Conservation (phyloP, 2,797 vertebrate genomes). For the Lepus oiostolus region DNA sequence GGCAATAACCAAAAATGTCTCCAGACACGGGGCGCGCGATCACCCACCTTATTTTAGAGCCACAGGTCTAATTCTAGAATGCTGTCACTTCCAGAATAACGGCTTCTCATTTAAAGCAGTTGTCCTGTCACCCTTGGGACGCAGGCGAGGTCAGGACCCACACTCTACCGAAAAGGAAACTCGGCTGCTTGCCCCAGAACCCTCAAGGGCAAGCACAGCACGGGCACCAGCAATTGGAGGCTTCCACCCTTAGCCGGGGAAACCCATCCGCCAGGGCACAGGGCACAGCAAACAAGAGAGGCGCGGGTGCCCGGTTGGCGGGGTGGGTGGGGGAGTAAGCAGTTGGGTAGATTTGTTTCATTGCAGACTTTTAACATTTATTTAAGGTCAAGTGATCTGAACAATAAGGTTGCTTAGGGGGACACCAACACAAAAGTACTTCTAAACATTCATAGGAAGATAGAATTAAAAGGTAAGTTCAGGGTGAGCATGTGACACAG, state of each 20-base stretch:
- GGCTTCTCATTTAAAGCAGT: background rate
- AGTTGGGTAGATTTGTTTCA: background rate
- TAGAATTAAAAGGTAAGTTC: too few relatives aligned
- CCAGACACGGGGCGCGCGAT: background rate
- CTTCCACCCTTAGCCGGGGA: too few relatives aligned
- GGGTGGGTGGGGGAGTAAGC: background rate
- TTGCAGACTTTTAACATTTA: background rate
- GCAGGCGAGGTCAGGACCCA: background rate
- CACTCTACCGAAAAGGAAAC: background rate
- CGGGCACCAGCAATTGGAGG: rapidly evolving
- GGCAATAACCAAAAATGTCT: background rate
- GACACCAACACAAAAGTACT: background rate
- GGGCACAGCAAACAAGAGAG: too few relatives aligned
- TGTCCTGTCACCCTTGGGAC: background rate
- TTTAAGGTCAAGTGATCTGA: background rate
- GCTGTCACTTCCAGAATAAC: background rate
- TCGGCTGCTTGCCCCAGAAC: background rate
- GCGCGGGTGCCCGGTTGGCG: too few relatives aligned
- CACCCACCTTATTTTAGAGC: background rate
- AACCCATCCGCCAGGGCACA: rapidly evolving
- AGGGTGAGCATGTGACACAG: too few relatives aligned
- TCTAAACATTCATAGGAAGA: too few relatives aligned
- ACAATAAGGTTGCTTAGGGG: background rate
- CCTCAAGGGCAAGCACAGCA: background rate
- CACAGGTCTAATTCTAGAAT: background rate